These are phyloP conservation scores for Sebastes diaconus DNA, from an alignment of 2,797 vertebrate genomes.

Conservation along the genomic window DNA sequence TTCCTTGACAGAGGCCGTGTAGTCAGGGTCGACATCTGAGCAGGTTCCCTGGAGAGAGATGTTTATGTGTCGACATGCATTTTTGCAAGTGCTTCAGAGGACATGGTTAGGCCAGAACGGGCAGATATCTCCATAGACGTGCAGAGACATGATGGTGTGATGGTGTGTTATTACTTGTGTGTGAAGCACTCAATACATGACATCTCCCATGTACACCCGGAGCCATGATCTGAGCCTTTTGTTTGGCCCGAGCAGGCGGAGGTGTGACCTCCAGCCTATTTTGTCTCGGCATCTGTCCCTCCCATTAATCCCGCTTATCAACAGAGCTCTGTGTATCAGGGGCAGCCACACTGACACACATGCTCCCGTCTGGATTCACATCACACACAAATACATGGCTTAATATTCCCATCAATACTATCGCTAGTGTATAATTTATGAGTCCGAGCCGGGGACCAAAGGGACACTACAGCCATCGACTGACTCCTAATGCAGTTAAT, in stretches of 20 bases:
- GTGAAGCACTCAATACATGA: conserved; percentile 4
- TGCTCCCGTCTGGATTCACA: conserved; percentile 60
- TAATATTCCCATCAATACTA: conserved; percentile 21
- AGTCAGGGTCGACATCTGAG: conserved; percentile 1
- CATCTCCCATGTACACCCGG: conserved; percentile 9
- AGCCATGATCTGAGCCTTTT: conserved; percentile 61
- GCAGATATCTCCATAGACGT: background rate
- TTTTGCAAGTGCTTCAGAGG: background rate
- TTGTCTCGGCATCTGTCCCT: conserved; percentile 82
- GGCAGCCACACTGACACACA: conserved; percentile 71
- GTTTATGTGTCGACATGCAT: background rate
- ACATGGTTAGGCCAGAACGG: conserved; percentile 8
- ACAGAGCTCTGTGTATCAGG: conserved; percentile 71
- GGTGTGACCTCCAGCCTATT: conserved; percentile 82
- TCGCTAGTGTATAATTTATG: conserved; percentile 22
- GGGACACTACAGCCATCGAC: background rate
- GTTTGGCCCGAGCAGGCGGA: conserved; percentile 72
- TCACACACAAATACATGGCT: conserved; percentile 30
- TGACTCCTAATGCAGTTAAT: conserved; percentile 44
- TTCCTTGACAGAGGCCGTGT: background rate
- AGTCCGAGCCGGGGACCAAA: background rate
- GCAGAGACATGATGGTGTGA: conserved; percentile 24
- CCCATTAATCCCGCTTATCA: conserved; percentile 82
- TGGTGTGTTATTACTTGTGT: conserved; percentile 20
- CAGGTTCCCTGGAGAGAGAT: conserved; percentile 39